Percentiles rank a stretch among this genome's conserved stretches.
These are phyloP conservation scores for Tigriopus californicus DNA, from an alignment of 2,888 invertebrate genomes.

Conservation along the genomic window DNA sequence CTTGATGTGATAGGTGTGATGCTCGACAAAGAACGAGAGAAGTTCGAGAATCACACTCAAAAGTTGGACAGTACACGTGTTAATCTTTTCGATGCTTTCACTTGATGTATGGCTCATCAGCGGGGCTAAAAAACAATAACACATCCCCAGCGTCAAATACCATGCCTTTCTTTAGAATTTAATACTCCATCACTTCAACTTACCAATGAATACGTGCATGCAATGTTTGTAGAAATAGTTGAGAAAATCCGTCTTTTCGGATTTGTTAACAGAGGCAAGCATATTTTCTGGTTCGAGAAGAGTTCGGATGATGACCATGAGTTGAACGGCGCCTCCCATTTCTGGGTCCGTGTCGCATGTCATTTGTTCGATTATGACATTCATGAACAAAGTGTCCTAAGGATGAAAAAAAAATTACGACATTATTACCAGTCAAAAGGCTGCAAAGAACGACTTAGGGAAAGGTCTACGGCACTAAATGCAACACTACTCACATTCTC, in stretches of 20 bases:
- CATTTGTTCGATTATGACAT: conserved; percentile 96
- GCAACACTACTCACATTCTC: background rate
- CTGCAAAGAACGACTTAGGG: conserved; percentile 3
- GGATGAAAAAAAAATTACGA: background rate
- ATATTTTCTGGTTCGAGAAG: conserved; percentile 95
- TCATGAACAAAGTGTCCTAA: conserved; percentile 67
- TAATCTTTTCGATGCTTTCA: conserved; percentile 74
- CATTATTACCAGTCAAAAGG: background rate
- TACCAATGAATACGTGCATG: conserved; percentile 83
- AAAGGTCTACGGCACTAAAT: too few species aligned
- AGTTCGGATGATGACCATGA: conserved; percentile 81
- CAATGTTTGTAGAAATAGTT: conserved; percentile 97
- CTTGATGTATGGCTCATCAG: conserved; percentile 76
- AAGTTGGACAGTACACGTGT: conserved; percentile 45
- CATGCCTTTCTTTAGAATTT: background rate
- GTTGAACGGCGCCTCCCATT: conserved; percentile 86
- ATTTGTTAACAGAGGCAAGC: conserved; percentile 76
- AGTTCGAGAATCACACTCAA: conserved; percentile 84
- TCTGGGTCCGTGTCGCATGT: conserved; percentile 91
- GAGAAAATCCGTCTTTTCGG: conserved; percentile 93
- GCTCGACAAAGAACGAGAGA: conserved; percentile 93
- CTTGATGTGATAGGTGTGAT: conserved; percentile 96
- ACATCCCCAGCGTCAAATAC: background rate
- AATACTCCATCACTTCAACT: conserved; percentile 23
- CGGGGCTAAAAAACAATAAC: conserved; percentile 43